Base-by-base conservation (phyloP, 2,888 invertebrate genomes). In the Gordius sp. region DNA sequence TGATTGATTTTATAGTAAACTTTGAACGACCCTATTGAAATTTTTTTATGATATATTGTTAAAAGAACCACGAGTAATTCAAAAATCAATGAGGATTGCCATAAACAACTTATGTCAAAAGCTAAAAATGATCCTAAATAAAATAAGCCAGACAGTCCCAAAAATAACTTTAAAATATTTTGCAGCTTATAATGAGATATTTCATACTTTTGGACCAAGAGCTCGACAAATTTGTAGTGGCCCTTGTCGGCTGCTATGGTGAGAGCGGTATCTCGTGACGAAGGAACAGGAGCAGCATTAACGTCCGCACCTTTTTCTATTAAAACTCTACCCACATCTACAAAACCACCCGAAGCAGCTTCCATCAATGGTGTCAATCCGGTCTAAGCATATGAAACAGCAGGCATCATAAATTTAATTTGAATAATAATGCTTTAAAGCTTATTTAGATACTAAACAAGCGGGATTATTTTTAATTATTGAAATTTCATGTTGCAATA, bases 171-270 rank as follows among this genome's bases (percentile, higher is more conserved):
- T 23, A 47, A 8, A 47, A 8, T 47, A 23, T 47, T 8, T n/a
- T 47, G n/a, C 52, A 8, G 4, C 24, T 47, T n/a, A 8, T n/a
- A n/a, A n/a, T n/a, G n/a, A n/a, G n/a, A n/a, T n/a, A n/a, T n/a
- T n/a, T n/a, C n/a, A 8, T 25, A 41, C 23, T n/a, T 52, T 1
- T 66, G 64, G 26, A 75, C 63, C 13, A 75, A 66, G 55, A 75
- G 66, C 59, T 74, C 72, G 2, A 76, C 75, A 66, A 76, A 76
- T 62, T 87, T 79, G 66, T 81, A 81, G 71, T 97, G 93, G 0
- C 97, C 97, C 70, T 97, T 97, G 68, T 97, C 97, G n/a, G 93
- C 91, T 60, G 93, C 93, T 64, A 97, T 97, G 60, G 97, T 97
- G 56, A 97, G 77, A 24, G 97, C 93, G 2, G 97, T 97, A 72